phyloP scores from a whole-genome alignment of 2,888 invertebrate genomes.

The Luffia ferchaultella region DNA sequence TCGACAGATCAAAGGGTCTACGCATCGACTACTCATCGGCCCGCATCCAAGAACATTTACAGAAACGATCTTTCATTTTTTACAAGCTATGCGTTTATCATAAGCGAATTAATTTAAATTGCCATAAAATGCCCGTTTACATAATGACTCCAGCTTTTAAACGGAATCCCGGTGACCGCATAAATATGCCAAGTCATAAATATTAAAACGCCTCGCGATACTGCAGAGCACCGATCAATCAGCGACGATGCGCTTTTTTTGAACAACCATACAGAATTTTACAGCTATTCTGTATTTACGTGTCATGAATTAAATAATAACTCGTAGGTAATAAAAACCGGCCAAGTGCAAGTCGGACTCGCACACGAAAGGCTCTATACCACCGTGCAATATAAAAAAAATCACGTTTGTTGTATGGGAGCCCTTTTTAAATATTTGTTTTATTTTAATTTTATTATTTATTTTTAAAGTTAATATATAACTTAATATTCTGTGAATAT shows the following conservation, averaged over 20 bases:
- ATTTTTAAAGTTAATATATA: too few relatives aligned
- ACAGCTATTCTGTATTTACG: too few relatives aligned
- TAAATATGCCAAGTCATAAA: constrained; percentile 30
- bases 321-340: too few relatives aligned
- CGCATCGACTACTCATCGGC: neutral
- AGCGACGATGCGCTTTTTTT: neutral
- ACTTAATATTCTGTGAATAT: too few relatives aligned
- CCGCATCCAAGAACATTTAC: constrained; percentile 44
- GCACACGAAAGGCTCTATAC: too few relatives aligned
- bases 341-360: too few relatives aligned
- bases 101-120: constrained; percentile 60
- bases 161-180: constrained; percentile 9
- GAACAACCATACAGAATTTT: too few relatives aligned
- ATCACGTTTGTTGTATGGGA: too few relatives aligned
- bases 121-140: constrained; percentile 49
- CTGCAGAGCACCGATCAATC: neutral
- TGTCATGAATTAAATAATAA: too few relatives aligned
- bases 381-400: too few relatives aligned
- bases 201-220: constrained; percentile 1
- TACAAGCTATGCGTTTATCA: constrained; percentile 41
- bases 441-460: too few relatives aligned
- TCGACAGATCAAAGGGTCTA: neutral
- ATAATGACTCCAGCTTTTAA: constrained; percentile 30
- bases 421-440: too few relatives aligned
- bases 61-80: constrained; percentile 42